Conservation (phyloP, 2,888 invertebrate genomes). For the Parnassius mnemosyne region DNA sequence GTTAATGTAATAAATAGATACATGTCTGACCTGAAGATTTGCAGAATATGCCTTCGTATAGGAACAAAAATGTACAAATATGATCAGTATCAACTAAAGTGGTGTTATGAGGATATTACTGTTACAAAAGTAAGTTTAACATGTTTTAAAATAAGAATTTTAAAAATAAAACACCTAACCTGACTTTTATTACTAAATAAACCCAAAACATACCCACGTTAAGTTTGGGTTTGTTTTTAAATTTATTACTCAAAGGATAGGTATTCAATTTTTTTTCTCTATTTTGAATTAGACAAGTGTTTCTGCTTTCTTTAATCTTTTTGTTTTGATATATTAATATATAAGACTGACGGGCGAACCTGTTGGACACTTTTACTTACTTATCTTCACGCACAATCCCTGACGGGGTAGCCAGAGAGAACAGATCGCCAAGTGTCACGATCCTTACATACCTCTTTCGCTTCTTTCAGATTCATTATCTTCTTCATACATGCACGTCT, state of each 20-base stretch:
- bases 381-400: no score
- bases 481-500: no score
- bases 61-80: slow-evolving; percentile 49
- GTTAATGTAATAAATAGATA: not conserved
- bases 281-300: not conserved
- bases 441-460: no score
- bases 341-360: no score
- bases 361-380: no score
- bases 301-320: no score
- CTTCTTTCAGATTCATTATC: no score
- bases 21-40: slow-evolving; percentile 48
- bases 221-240: not conserved
- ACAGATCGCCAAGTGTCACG: no score
- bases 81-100: slow-evolving; percentile 45
- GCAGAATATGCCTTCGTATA: slow-evolving; percentile 50
- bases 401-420: no score
- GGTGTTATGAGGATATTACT: slow-evolving; percentile 52
- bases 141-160: not conserved
- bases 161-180: not conserved
- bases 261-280: not conserved
- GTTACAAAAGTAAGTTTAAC: slow-evolving; percentile 47
- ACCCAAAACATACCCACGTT: no score
- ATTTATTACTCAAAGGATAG: not conserved
- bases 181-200: no score
- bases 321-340: no score